Conservation (phyloP, 1,140 invertebrate species). For the Mya arenaria region DNA sequence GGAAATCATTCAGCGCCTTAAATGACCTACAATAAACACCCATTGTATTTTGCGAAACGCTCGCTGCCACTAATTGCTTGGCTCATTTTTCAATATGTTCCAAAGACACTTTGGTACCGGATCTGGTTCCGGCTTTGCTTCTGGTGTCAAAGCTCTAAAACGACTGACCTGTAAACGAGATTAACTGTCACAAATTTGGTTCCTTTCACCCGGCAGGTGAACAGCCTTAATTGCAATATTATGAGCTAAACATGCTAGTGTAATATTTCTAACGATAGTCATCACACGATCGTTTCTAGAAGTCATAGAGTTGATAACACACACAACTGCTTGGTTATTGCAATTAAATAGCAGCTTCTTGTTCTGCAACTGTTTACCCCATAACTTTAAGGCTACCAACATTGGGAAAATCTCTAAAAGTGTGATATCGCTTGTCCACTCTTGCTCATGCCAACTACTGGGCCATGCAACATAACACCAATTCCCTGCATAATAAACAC, state of each 20-base stretch:
- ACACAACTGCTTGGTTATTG: background rate
- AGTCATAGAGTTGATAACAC: background rate
- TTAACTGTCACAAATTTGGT: constrained; percentile 22
- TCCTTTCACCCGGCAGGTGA: background rate
- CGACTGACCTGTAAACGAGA: constrained; percentile 21
- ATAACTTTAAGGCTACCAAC: constrained; percentile 8
- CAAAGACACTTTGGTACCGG: background rate
- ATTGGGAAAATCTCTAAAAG: constrained; percentile 44
- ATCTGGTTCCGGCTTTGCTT: background rate
- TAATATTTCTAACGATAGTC: background rate
- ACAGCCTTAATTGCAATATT: constrained; percentile 20
- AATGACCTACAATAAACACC: background rate
- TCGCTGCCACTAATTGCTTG: background rate
- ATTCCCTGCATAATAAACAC: constrained; percentile 17
- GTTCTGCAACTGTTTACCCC: background rate
- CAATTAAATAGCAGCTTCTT: constrained; percentile 10
- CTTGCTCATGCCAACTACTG: background rate
- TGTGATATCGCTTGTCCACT: constrained; percentile 32
- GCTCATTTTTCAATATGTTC: background rate
- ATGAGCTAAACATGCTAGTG: background rate
- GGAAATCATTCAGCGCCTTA: background rate
- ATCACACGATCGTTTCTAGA: background rate
- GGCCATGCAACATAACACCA: constrained; percentile 16
- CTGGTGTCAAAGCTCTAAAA: background rate
- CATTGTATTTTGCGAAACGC: background rate